Percentiles rank a stretch among this genome's conserved stretches.
Conservation (phyloP, 2,113 vertebrate species). For the Hymenochirus boettgeri region DNA sequence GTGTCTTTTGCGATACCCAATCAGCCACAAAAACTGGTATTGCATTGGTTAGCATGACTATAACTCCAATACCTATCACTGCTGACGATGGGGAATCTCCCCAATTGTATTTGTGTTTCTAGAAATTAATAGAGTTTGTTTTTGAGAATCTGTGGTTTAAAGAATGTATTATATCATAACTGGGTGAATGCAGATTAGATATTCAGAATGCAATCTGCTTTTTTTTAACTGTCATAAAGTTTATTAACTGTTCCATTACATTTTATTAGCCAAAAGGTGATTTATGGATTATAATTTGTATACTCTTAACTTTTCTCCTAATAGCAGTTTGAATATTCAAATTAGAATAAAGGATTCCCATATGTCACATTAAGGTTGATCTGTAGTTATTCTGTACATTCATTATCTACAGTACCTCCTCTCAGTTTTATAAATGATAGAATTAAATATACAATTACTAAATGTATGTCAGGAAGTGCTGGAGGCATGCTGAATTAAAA, state of each 20-base stretch:
- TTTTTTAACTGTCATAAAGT: slow-evolving; percentile 48
- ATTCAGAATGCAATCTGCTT: slow-evolving; percentile 49
- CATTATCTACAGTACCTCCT: not conserved
- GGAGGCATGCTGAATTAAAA: not conserved
- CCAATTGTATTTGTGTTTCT: no score
- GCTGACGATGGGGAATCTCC: no score
- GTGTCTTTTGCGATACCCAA: no score
- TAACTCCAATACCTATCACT: no score
- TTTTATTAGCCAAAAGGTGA: slow-evolving; percentile 50
- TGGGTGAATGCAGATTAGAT: slow-evolving; percentile 47
- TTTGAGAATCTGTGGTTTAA: slow-evolving; percentile 18
- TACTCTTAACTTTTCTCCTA: slow-evolving; percentile 28
- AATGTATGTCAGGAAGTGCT: not conserved
- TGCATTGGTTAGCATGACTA: no score
- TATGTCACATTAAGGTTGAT: slow-evolving; percentile 27
- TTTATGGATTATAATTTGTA: slow-evolving; percentile 49
- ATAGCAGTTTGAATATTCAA: slow-evolving; percentile 19
- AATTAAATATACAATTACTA: slow-evolving; percentile 17
- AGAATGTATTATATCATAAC: slow-evolving; percentile 38
- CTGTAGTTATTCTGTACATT: not conserved
- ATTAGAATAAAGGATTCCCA: slow-evolving; percentile 43
- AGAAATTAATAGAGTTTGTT: not conserved
- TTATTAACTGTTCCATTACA: slow-evolving; percentile 55
- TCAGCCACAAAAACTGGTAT: no score
- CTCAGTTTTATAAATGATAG: not conserved